Conservation (phyloP, 2,797 vertebrate genomes). For the Oreochromis grahami region DNA sequence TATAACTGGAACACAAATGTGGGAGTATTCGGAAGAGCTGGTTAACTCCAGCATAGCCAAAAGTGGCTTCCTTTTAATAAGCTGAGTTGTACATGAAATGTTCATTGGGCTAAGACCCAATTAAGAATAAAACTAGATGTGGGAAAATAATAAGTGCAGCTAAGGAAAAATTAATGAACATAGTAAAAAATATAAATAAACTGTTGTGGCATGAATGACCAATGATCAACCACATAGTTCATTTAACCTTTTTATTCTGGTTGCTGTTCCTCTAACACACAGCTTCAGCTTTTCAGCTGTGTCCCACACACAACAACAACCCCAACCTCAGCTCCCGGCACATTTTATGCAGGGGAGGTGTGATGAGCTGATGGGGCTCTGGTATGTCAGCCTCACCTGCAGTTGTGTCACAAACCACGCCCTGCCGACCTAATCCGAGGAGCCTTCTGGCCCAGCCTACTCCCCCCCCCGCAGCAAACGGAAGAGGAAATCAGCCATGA, state of each 20-base stretch:
- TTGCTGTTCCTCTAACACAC: not conserved
- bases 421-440: not conserved
- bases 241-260: not conserved
- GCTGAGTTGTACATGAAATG: not conserved
- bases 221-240: not conserved
- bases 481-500: not conserved
- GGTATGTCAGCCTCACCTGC: not conserved
- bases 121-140: not conserved
- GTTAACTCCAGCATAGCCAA: not conserved
- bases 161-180: not conserved
- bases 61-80: accelerated
- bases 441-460: not conserved
- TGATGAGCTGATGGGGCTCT: not conserved
- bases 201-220: not conserved
- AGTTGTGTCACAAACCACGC: not conserved
- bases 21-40: not conserved
- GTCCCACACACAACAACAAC: not conserved
- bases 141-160: not conserved
- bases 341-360: not conserved
- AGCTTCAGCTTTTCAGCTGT: not conserved
- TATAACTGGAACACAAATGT: not conserved
- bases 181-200: not conserved
- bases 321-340: not conserved
- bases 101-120: not conserved
- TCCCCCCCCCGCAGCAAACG: accelerated